A percentile compares a stretch with the other conserved stretches of the same genome.
phyloP scores from a whole-genome alignment of 1,140 invertebrate species.

The Lamellibrachia luymesi region DNA sequence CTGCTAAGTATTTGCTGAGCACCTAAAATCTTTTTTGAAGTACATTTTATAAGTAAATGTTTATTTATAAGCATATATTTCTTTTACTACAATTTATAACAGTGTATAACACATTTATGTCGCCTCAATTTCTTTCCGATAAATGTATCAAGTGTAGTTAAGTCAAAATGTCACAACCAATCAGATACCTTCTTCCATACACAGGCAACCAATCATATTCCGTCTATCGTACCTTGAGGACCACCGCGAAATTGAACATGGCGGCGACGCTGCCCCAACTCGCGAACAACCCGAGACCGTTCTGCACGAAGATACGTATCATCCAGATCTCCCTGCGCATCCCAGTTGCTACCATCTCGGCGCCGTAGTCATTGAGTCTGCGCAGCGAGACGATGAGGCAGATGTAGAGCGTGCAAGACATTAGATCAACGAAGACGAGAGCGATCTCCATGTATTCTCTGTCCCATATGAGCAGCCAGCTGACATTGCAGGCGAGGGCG shows the following conservation, averaged over 20 bases:
- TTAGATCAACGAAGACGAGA: conserved; percentile 29
- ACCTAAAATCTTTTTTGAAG: too few relatives aligned
- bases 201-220: conserved; percentile 26
- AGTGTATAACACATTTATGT: too few relatives aligned
- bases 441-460: conserved; percentile 35
- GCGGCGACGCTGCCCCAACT: conserved; percentile 49
- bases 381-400: conserved; percentile 32
- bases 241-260: conserved; percentile 43
- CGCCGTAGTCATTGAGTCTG: conserved; percentile 22
- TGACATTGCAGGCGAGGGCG: conserved; percentile 35
- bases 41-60: too few relatives aligned
- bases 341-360: background rate
- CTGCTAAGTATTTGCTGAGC: too few relatives aligned
- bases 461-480: conserved; percentile 49
- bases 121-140: too few relatives aligned
- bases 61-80: too few relatives aligned
- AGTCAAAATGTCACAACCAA: too few relatives aligned
- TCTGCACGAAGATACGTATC: conserved; percentile 45
- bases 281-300: conserved; percentile 51
- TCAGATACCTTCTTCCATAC: background rate
- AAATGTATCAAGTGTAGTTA: too few relatives aligned
- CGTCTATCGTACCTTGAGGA: conserved; percentile 31
- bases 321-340: conserved; percentile 33
- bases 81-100: too few relatives aligned
- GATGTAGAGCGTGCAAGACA: conserved; percentile 38